Evolutionary conservation across 2,888 invertebrate species (phyloP), one percentile per base, ranked within the genome.

Genomic region (Agrilus cyanescens): DNA sequence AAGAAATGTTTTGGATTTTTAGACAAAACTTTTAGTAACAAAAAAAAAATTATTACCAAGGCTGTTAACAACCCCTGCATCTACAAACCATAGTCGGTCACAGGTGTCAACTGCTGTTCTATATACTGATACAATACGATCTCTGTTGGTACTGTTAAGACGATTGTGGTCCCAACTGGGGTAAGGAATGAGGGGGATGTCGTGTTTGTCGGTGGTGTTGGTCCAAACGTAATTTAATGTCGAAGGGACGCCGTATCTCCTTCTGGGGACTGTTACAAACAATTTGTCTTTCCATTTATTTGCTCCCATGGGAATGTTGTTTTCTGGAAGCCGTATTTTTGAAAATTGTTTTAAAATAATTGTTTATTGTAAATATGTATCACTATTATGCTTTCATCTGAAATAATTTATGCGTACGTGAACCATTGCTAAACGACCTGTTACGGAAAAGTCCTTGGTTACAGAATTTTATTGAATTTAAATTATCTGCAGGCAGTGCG

Each of bases 31-130:
- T 35, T 13, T 35, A 14, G 4, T 14, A 15, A 32, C 4, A 4
- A 32, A n/a, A 3, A 8, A 3, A 15, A n/a, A 8, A 33, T 12
- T 30, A 12, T 33, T 33, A 15, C 13, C 15, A 33, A 33, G 13
- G 7, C 33, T 73, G 58, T 85, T 82, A 41, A 82, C 59, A 32
- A 80, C 61, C 2, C 87, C 87, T 0, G 82, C 82, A 55, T 87
- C 86, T 2, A 86, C 74, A 56, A 82, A 79, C 87, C 87, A 87
- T 2, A 87, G 67, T 5, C 86, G 65, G 32, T 79, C 76, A 52
- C 86, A 87, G 1, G 64, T 61, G 57, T 87, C 87, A 0, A 80
- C 73, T 12, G 73, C 70, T 1, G 82, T 75, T 32, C 87, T 69
- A 59, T 85, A 85, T 3, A 85, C 80, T 0, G 80, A 85, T 2